Base-by-base conservation (phyloP, 2,113 vertebrate species). In the Hippopotamus amphibius region DNA sequence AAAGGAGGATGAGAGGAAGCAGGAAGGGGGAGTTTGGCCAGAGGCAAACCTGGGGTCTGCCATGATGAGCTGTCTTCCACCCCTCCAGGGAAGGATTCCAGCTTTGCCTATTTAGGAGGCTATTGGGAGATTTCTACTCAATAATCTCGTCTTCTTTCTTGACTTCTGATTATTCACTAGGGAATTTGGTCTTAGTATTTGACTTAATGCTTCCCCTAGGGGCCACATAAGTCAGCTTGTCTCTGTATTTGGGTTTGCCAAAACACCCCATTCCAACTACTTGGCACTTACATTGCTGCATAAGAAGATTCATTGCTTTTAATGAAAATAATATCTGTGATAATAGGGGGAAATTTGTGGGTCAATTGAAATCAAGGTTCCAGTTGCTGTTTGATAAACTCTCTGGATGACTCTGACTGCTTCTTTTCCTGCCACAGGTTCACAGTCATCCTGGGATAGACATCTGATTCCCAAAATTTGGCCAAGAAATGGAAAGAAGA, bases 211-310 rank as follows among this genome's bases (percentile, higher is more conserved):
- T 37, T 86, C 15, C 8, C 13, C 37, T 43, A 17, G 21, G 37
- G 22, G 7, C 2, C 55, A 19, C 7, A 33, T 17, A 19, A 66
- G 16, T 61, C 37, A 50, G 57, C 28, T 81, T 88, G 81, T 71
- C 81, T 66, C 7, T 77, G 2, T 71, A 7, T 71, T 8, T 33
- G 57, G 28, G 69, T 63, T 74, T 59, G 24, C 63, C 11, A 33
- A 26, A 37, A 21, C 22, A 63, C 11, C 37, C 55, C 21, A 17
- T 77, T 66, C 28, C 55, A 71, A 7, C 37, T 48, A 13, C n/a
- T 95, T 81, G 53, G 17, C 33, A 37, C 26, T 9, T 76, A 50
- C 0, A 0, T 37, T 37, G 53, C 19, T 80, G 6, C 1, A 1
- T 5, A 15, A 91, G 33, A 63, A 37, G 53, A 80, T n/a, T 37